Evolutionary conservation across 2,797 vertebrate genomes (phyloP), one percentile per base, ranked within the genome.

Genomic region (Crypturellus tataupa): DNA sequence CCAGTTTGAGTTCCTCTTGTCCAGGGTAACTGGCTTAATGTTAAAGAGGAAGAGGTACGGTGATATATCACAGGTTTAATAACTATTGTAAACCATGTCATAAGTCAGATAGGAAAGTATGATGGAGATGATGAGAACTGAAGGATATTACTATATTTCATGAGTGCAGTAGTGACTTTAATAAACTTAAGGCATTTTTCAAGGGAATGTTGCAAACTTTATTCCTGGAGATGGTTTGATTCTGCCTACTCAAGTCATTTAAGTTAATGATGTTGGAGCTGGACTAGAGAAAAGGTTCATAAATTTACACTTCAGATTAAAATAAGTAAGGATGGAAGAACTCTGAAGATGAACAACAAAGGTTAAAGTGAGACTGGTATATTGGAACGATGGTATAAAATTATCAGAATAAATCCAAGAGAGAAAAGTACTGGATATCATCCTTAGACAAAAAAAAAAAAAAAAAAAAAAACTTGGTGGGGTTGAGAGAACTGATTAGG

Each of bases 1-100:
- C 20, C 51, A 79, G 20, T 81, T 87, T 76, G 85, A 49, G 63
- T 95, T 95, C 87, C 70, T 81, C 46, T 94, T 91, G 86, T 65
- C 31, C 39, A 84, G 67, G 51, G 35, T 67, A 94, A 88, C 23
- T 68, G n/a, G 10, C 39, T 83, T 81, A 51, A 10, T 24, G 9
- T 55, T 64, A 78, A 87, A 75, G 23, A 42, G 23, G 23, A 17
- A 67, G 8, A 11, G 59, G 35, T 27, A 56, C 20, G 78, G 25
- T 35, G n/a, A 9, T 63, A 7, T 46, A 55, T 31, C 46, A 87
- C 62, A 69, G 33, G 24, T 85, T 91, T 69, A 75, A 35, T 53
- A n/a, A 65, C 37, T 8, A 29, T n/a, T 92, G 76, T 72, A 69
- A 71, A 27, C 58, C 47, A 12, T 63, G 67, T 33, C 11, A 1